Evolutionary conservation across 2,797 vertebrate species (phyloP).

Genomic region (Dicrostonyx torquatus): DNA sequence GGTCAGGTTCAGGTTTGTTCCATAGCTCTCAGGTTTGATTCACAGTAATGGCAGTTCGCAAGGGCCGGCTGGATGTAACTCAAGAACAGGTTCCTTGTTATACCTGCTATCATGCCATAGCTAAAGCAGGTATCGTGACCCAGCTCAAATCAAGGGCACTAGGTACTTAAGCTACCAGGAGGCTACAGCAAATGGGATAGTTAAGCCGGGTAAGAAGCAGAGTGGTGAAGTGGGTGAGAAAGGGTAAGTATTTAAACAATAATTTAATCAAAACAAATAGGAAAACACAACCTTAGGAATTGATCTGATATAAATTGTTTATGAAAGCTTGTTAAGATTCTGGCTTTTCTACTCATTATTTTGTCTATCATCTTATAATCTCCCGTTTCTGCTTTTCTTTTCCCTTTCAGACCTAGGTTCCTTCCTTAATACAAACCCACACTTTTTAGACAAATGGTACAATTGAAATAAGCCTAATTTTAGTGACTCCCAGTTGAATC

Average conservation of each 20-base stretch:
- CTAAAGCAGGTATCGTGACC: background rate
- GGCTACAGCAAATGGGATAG: background rate
- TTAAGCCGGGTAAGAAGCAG: background rate
- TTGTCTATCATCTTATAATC: constrained; percentile 17
- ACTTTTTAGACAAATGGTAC: constrained; percentile 32
- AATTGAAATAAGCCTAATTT: constrained; percentile 33
- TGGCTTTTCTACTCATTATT: constrained; percentile 48
- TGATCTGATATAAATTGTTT: background rate
- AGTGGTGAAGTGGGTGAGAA: background rate
- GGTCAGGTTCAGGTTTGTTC: background rate
- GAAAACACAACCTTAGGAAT: background rate
- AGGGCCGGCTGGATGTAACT: background rate
- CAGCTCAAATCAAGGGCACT: background rate
- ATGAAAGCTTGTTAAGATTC: constrained; percentile 7
- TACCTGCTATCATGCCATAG: background rate
- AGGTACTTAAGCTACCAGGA: background rate
- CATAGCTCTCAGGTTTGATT: background rate
- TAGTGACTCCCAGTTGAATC: constrained; percentile 2
- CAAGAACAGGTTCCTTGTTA: background rate
- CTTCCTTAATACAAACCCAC: constrained; percentile 37
- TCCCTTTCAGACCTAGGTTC: constrained; percentile 49
- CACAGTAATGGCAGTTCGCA: background rate
- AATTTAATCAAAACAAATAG: background rate
- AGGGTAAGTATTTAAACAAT: background rate
- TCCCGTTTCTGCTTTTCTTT: constrained; percentile 35